Base-by-base conservation (phyloP, 2,888 invertebrate species). In the Oscheius sp. region DNA sequence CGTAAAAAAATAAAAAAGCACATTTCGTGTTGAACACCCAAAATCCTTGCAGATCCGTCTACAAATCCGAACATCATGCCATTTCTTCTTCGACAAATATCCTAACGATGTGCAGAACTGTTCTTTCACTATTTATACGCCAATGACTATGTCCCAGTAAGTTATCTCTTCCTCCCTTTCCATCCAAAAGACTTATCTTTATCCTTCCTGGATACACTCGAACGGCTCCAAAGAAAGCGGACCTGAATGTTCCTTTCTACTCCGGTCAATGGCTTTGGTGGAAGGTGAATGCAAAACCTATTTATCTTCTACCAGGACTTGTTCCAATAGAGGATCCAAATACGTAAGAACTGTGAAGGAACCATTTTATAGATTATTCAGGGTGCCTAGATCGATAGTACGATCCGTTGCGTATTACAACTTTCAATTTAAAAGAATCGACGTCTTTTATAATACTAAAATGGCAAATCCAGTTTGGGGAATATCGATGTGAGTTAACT, bases 41-140 rank as follows among this genome's bases (percentile, higher is more conserved):
- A 14, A 36, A 36, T 36, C 20, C 20, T 36, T 32, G n/a, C 24
- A 57, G 26, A 24, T 33, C n/a, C n/a, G 24, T 3, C 22, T 50
- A 5, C 33, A 64, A 26, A 26, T 51, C 20, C 22, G 41, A 5
- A 51, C 51, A 12, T 51, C 64, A 1, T 64, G 64, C 22, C 51
- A 64, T 22, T 50, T 64, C 54, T 5, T 14, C 1, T 64, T 51
- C 22, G 64, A 64, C 22, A 28, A 41, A 5, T 64, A 28, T 50
- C 64, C 64, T 1, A 12, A 51, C 26, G 64, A 64, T 41, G 17
- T 32, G 32, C 51, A 64, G 17, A 38, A 64, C n/a, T 64, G 64
- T 36, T 64, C 64, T 9, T 5, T 64, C n/a, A 38, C 50, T 14
- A 22, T 64, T 8, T 64, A 33, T 44, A 50, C 30, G 14, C 50